Base-by-base conservation (phyloP, 1,140 invertebrate species). In the Dendroctonus valens region DNA sequence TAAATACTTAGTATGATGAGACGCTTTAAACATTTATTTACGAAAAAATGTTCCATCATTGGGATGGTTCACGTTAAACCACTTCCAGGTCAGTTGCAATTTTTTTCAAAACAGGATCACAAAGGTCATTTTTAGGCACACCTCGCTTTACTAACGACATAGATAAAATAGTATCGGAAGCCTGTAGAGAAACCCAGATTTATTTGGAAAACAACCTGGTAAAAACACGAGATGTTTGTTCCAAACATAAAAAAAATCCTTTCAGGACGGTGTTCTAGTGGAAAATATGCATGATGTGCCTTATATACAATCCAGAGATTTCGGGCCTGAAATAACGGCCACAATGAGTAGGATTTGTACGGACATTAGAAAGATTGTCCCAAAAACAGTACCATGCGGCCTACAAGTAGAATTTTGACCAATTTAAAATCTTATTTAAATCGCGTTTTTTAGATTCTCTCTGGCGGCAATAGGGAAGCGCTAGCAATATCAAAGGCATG, bases 221-320 rank as follows among this genome's bases (percentile, higher is more conserved):
- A 82, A 82, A 53, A 52, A 12, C 8, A 14, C 26, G 60, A 59
- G 54, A 42, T 50, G 54, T 48, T 50, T 15, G 63, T 58, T 68
- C 15, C 15, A 55, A 41, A 65, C 9, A 49, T 68, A 26, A 41
- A 44, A 53, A n/a, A 58, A 14, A 59, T 69, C 51, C 44, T 68
- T 74, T 61, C 59, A 92, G 91, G 89, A 93, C 80, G 89, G 83
- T 14, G 77, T 94, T 3, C 75, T 94, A 8, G 76, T 95, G 3
- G 93, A 94, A 79, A 94, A 94, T 75, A 94, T 94, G 92, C 84
- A 92, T 75, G 93, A 94, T 75, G 74, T 92, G 11, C 93, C 92
- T 0, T 94, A 94, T 72, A 69, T 89, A 2, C 81, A 82, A 66
- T 73, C 81, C 1, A 74, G 78, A 42, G 67, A 85, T 40, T 74